Evolutionary conservation across 2,888 invertebrate genomes (phyloP).

Genomic region (Pycnomerus fuliginosus): DNA sequence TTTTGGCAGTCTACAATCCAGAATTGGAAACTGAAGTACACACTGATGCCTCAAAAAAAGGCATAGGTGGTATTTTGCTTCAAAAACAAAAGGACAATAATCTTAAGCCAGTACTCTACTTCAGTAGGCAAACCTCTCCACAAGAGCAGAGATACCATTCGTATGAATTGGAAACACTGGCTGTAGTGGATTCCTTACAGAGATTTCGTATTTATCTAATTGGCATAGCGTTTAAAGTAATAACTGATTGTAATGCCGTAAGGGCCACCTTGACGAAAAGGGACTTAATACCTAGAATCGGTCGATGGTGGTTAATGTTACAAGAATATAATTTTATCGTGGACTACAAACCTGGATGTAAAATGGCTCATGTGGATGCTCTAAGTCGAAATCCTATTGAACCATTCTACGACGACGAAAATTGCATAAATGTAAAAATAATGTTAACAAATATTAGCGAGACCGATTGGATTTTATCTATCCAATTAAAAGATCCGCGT

Average conservation of each 20-base stretch:
- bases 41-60: conserved; percentile 32
- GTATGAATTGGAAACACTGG: conserved; percentile 23
- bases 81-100: conserved; percentile 29
- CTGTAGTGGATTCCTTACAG: conserved; percentile 13
- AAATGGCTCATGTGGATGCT: conserved; percentile 29
- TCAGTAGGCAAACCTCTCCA: conserved; percentile 19
- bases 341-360: conserved; percentile 20
- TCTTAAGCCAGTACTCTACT: conserved; percentile 34
- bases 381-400: conserved; percentile 15
- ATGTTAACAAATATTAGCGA: conserved; percentile 12
- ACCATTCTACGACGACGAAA: no score
- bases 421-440: no score
- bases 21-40: conserved; percentile 28
- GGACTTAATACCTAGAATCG: conserved; percentile 30
- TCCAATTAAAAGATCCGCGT: no score
- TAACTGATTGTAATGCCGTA: conserved; percentile 31
- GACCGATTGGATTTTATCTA: no score
- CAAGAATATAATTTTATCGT: conserved; percentile 29
- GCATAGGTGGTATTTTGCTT: conserved; percentile 34
- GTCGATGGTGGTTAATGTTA: conserved; percentile 27
- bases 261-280: conserved; percentile 24
- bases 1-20: conserved; percentile 10
- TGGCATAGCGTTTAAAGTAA: conserved; percentile 26
- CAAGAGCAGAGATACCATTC: conserved; percentile 19
- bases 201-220: conserved; percentile 27